Conservation (phyloP, 2,113 vertebrate genomes). For the Felis chaus region DNA sequence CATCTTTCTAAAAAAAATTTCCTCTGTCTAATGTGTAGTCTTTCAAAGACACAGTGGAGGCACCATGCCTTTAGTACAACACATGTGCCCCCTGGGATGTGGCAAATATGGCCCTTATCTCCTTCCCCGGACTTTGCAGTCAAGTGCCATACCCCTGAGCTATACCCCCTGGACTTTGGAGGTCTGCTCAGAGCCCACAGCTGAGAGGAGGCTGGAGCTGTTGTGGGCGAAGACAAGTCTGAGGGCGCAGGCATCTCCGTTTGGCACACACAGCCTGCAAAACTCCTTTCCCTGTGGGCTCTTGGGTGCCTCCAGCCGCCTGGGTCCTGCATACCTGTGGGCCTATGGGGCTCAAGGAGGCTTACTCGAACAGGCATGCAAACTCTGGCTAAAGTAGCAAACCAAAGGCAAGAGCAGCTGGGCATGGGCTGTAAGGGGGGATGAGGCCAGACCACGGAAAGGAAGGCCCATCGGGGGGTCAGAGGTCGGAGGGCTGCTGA, state of each 20-base stretch:
- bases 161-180: background rate
- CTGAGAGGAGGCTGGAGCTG: background rate
- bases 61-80: background rate
- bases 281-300: background rate
- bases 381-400: background rate
- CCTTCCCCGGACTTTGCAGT: background rate
- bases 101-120: background rate
- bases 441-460: background rate
- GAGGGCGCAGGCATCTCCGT: rapidly evolving
- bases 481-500: background rate
- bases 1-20: background rate
- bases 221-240: background rate
- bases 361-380: background rate
- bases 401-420: background rate
- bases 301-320: background rate
- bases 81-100: no score
- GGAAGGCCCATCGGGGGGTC: background rate
- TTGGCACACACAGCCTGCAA: background rate
- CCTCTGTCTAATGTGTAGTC: background rate
- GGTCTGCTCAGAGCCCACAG: background rate
- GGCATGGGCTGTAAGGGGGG: background rate
- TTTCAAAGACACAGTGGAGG: background rate
- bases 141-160: no score
- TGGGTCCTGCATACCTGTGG: background rate
- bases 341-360: background rate